A percentile compares a stretch with the other conserved stretches of the same genome.
These are phyloP conservation scores for Falco naumanni DNA, from an alignment of 2,797 vertebrate genomes.

Conservation along the genomic window DNA sequence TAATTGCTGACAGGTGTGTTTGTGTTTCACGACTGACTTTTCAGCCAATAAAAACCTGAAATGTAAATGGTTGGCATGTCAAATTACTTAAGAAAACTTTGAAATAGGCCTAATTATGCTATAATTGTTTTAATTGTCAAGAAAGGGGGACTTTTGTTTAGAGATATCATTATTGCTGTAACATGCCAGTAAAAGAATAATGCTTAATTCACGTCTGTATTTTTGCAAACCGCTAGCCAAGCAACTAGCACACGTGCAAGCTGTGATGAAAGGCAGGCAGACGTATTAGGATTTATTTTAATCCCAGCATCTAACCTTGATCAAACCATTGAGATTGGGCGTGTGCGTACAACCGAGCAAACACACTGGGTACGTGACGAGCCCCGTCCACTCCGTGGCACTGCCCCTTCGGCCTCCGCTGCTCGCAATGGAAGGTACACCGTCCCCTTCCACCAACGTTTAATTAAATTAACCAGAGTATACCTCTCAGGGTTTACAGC, in stretches of 20 bases:
- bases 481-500: conserved; percentile 39
- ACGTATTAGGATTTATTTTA: conserved; percentile 1
- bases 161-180: conserved; percentile 31
- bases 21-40: conserved; percentile 81
- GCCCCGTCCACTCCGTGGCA: not conserved
- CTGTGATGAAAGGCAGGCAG: conserved; percentile 61
- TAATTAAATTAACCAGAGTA: conserved; percentile 37
- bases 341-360: not conserved
- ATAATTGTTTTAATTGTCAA: conserved; percentile 75
- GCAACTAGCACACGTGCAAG: not conserved
- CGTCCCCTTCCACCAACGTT: not conserved
- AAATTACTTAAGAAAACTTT: conserved; percentile 84
- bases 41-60: conserved; percentile 84
- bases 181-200: conserved; percentile 32
- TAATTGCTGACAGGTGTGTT: conserved; percentile 99
- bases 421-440: rapidly evolving
- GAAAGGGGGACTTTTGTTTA: conserved; percentile 42
- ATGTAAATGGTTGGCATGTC: conserved; percentile 80
- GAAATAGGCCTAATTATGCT: conserved; percentile 79
- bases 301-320: conserved; percentile 41
- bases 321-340: not conserved
- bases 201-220: not conserved
- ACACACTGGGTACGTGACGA: not conserved
- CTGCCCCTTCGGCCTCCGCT: not conserved
- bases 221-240: not conserved